These are phyloP conservation scores for Gymnogyps californianus DNA, from an alignment of 2,113 vertebrate species.

Conservation along the genomic window DNA sequence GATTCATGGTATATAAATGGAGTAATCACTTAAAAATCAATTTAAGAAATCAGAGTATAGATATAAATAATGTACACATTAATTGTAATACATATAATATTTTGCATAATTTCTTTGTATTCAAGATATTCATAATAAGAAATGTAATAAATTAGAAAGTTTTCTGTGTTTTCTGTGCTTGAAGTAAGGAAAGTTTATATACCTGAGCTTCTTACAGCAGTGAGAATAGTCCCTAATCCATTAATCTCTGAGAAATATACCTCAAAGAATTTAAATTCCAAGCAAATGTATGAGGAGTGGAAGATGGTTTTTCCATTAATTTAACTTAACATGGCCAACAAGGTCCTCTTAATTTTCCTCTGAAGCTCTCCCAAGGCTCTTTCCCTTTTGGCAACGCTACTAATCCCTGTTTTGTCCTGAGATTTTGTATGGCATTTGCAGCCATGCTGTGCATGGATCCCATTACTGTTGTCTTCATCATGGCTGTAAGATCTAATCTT, in stretches of 20 bases:
- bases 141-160: neutral
- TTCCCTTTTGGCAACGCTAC: neutral
- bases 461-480: neutral
- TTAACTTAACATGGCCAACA: neutral
- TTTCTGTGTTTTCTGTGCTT: neutral
- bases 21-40: slow-evolving; percentile 51
- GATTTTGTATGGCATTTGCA: neutral
- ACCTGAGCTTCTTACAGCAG: neutral
- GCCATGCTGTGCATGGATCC: neutral
- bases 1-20: slow-evolving; percentile 40
- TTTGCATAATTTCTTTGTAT: slow-evolving; percentile 20
- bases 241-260: neutral
- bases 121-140: slow-evolving; percentile 24
- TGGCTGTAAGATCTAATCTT: neutral
- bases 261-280: neutral
- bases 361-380: neutral
- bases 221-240: neutral
- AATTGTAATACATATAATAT: slow-evolving; percentile 6
- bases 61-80: slow-evolving; percentile 34
- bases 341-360: neutral
- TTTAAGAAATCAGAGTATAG: neutral
- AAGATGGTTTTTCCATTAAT: neutral
- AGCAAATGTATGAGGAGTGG: neutral
- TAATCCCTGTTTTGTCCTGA: neutral
- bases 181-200: neutral